A percentile compares a stretch with the other conserved stretches of the same genome.
These are phyloP conservation scores for Ciona savignyi DNA, from an alignment of 23 tunicate genomes.

Conservation along the genomic window DNA sequence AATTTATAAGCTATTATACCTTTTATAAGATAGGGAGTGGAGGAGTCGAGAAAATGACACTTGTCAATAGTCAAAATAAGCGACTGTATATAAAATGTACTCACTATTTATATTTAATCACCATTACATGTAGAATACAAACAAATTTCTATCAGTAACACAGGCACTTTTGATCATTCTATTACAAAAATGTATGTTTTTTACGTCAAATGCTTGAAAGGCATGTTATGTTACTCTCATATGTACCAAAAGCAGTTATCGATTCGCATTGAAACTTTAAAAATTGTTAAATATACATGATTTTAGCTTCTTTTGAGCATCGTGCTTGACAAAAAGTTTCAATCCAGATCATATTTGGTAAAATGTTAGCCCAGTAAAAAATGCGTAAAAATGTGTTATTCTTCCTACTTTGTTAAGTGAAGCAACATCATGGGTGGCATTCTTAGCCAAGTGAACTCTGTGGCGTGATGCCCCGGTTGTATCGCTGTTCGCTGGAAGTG, in stretches of 20 bases:
- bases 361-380: not conserved
- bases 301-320: not conserved
- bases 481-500: conserved; percentile 39
- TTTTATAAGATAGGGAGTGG: too few species aligned
- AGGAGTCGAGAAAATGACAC: too few species aligned
- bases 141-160: not conserved
- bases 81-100: too few species aligned
- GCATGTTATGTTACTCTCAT: too few species aligned
- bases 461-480: conserved; percentile 18
- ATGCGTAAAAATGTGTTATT: not conserved
- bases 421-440: conserved; percentile 26
- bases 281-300: not conserved
- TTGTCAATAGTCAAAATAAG: too few species aligned
- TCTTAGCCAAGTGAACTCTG: conserved; percentile 2
- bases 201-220: not conserved
- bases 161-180: not conserved
- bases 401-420: conserved; percentile 26
- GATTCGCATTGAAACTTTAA: not conserved
- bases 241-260: too few species aligned
- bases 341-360: not conserved
- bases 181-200: not conserved
- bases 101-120: too few species aligned
- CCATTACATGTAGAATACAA: too few species aligned
- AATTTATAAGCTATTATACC: too few species aligned
- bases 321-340: not conserved